Percentiles rank a stretch among this genome's conserved stretches.
These are phyloP conservation scores for Drosophila littoralis DNA, from an alignment of 1,140 invertebrate species.

Conservation along the genomic window DNA sequence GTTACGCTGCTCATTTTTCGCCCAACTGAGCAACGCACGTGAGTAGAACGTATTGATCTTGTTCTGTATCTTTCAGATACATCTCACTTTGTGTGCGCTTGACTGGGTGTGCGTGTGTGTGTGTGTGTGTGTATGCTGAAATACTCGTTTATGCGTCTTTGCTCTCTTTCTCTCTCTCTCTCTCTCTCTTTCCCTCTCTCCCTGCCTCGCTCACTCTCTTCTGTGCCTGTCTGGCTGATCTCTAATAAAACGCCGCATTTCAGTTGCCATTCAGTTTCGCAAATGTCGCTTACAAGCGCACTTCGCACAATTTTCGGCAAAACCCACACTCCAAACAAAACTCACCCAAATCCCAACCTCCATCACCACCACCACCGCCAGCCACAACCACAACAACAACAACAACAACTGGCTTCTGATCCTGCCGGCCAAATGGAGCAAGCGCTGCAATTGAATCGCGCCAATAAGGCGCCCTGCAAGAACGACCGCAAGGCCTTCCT, in stretches of 20 bases:
- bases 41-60: slow-evolving; percentile 75
- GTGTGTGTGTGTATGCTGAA: slow-evolving; percentile 49
- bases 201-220: slow-evolving; percentile 24
- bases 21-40: slow-evolving; percentile 64
- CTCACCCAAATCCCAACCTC: slow-evolving; percentile 19
- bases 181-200: slow-evolving; percentile 15
- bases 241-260: slow-evolving; percentile 83
- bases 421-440: slow-evolving; percentile 67
- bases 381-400: background rate
- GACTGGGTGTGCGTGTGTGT: background rate
- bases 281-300: slow-evolving; percentile 83
- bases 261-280: slow-evolving; percentile 80
- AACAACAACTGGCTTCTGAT: slow-evolving; percentile 14
- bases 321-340: slow-evolving; percentile 16
- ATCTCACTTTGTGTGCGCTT: slow-evolving; percentile 49
- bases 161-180: slow-evolving; percentile 40
- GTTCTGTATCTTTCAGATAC: slow-evolving; percentile 80
- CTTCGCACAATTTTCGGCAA: slow-evolving; percentile 67
- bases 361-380: slow-evolving; percentile 1
- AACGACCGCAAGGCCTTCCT: slow-evolving; percentile 83
- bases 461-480: slow-evolving; percentile 80
- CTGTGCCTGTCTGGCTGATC: slow-evolving; percentile 50
- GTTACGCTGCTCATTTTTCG: slow-evolving; percentile 37
- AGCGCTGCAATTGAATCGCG: slow-evolving; percentile 71
- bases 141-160: slow-evolving; percentile 71